Evolutionary conservation across 2,888 invertebrate genomes (phyloP).

Genomic region (Steinernema carpocapsae): DNA sequence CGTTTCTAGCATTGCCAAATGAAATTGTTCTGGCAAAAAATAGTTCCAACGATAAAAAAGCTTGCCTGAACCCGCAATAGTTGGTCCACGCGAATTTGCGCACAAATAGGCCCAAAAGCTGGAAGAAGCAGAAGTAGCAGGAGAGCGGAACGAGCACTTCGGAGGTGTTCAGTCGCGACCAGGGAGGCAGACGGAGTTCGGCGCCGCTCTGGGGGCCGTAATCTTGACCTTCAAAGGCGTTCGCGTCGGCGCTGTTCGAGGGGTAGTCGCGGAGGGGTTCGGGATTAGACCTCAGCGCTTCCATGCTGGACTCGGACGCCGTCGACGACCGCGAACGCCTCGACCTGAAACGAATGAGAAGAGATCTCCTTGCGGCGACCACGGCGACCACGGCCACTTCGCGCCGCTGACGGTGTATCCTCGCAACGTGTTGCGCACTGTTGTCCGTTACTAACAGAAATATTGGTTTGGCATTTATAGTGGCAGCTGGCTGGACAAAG

Average conservation of each 20-base stretch:
- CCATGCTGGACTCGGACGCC: not conserved
- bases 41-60: too few species aligned
- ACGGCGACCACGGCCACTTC: not conserved
- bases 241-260: not conserved
- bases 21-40: too few species aligned
- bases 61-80: conserved; percentile 57
- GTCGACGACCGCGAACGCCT: not conserved
- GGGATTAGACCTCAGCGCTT: not conserved
- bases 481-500: not conserved
- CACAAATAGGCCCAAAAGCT: conserved; percentile 45
- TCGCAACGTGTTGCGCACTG: conserved; percentile 15
- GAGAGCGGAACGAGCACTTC: conserved; percentile 52
- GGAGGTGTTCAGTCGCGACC: conserved; percentile 45
- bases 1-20: too few species aligned
- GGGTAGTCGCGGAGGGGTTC: not conserved
- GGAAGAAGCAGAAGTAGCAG: conserved; percentile 52
- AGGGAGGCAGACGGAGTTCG: conserved; percentile 49
- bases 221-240: not conserved
- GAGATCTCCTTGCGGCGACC: not conserved
- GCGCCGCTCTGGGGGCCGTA: conserved; percentile 32
- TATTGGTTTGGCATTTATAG: conserved; percentile 14
- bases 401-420: conserved; percentile 11
- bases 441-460: conserved; percentile 2
- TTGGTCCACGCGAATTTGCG: conserved; percentile 49
- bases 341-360: conserved; percentile 10